Base-by-base conservation (phyloP, 2,113 vertebrate species). In the Rhinopithecus roxellana region DNA sequence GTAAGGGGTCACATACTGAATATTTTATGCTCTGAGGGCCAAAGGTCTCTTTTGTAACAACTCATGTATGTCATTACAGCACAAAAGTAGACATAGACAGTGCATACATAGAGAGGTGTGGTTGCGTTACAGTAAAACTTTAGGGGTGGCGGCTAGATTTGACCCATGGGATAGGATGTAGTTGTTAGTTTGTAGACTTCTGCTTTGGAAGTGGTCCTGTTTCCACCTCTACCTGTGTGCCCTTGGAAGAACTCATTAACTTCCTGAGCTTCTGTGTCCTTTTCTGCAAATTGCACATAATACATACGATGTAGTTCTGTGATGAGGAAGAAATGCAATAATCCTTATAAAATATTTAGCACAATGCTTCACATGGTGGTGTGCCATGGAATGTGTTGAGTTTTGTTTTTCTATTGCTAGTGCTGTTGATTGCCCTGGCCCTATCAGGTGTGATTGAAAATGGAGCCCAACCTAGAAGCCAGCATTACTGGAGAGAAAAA, bases 71-170 rank as follows among this genome's bases (percentile, higher is more conserved):
- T 14, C 40, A 1, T 35, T 22, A 9, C 10, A 61, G 50, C 7
- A 16, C 43, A 13, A 79, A 95, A 88, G 40, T 52, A 69, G 78
- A 38, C 61, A 32, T 2, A 48, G 45, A 57, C 1, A 72, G 10
- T 43, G 18, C 13, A 32, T 8, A 55, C 2, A 7, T 48, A 77
- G 79, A 13, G 20, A 30, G 4, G 3, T 1, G 0, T 45, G 23
- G 6, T 38, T 61, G 45, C 70, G 30, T 94, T 43, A 45, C 70
- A 95, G 94, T n/a, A 90, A 92, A 97, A 93, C 94, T 97, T 93
- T 81, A 94, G 93, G 45, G 32, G 5, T 2, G 5, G 12, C 0
- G 23, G 25, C 75, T 86, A 77, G 10, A 89, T 50, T 6, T 67
- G 45, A 25, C 7, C 0, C 4, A 5, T 11, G 8, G 1, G 35